These are phyloP conservation scores for Seladonia tumulorum DNA, from an alignment of 2,888 invertebrate genomes.

Conservation along the genomic window DNA sequence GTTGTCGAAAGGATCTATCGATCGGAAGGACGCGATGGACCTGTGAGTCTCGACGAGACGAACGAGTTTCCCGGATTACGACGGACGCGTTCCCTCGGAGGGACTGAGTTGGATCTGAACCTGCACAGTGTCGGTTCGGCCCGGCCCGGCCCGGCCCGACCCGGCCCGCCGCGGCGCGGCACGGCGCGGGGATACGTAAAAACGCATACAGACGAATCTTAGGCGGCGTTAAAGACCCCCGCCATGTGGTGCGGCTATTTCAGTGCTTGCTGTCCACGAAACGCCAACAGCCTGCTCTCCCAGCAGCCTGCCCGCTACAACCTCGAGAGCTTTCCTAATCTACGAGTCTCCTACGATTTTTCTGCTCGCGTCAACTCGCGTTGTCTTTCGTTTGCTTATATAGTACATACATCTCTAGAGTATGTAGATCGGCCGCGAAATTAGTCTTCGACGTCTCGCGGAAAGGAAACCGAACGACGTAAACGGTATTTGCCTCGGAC, in stretches of 20 bases:
- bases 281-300: not conserved
- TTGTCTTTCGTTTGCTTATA: not conserved
- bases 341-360: not conserved
- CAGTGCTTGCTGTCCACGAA: conserved; percentile 72
- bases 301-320: conserved; percentile 7
- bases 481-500: not conserved
- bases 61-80: conserved; percentile 12
- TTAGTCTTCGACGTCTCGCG: not conserved
- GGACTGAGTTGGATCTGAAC: conserved; percentile 34
- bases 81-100: conserved; percentile 25
- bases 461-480: not conserved
- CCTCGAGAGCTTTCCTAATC: conserved; percentile 3
- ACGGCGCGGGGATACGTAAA: conserved; percentile 36
- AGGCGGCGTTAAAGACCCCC: conserved; percentile 74
- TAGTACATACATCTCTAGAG: not conserved
- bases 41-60: not conserved
- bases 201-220: conserved; percentile 51
- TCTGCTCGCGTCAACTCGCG: not conserved
- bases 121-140: conserved; percentile 22
- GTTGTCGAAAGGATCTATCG: not conserved
- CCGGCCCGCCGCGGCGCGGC: not conserved
- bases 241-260: conserved; percentile 83
- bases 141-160: not conserved
- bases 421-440: not conserved
- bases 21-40: not conserved